Conservation (phyloP, 2,113 vertebrate species). For the Sitta europaea region DNA sequence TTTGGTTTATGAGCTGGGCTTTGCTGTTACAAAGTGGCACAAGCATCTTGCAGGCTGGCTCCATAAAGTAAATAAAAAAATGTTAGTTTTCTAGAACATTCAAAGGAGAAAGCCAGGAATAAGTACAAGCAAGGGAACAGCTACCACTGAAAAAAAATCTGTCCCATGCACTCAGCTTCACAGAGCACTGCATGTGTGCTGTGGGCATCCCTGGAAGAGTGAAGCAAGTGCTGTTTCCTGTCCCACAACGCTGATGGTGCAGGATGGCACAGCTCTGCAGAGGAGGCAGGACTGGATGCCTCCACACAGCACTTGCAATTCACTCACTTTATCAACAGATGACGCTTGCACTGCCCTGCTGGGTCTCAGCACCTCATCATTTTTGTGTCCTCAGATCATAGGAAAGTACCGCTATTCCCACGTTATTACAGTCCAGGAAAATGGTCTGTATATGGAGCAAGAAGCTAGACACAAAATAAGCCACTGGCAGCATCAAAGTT, state of each 20-base stretch:
- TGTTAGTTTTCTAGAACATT: not conserved
- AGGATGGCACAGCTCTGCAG: not conserved
- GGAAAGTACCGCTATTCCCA: not conserved
- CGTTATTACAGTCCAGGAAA: not conserved
- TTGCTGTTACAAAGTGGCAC: not conserved
- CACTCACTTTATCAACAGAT: not conserved
- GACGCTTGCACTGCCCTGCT: not conserved
- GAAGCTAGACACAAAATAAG: not conserved
- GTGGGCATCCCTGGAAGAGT: not conserved
- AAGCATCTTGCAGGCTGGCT: not conserved
- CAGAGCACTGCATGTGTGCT: not conserved
- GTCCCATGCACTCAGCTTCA: not conserved
- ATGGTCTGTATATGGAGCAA: not conserved
- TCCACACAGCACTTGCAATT: not conserved
- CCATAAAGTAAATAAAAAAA: not conserved
- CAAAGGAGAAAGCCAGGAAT: not conserved
- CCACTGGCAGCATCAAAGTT: not conserved
- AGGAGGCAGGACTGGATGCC: not conserved
- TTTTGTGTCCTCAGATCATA: not conserved
- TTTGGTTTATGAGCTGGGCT: not conserved
- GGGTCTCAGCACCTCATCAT: not conserved
- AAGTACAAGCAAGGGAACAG: not conserved
- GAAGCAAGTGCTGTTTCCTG: not conserved
- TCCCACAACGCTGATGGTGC: not conserved
- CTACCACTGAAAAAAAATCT: not conserved